These are phyloP conservation scores for Myodes glareolus DNA, from an alignment of 2,113 vertebrate genomes.

Conservation along the genomic window DNA sequence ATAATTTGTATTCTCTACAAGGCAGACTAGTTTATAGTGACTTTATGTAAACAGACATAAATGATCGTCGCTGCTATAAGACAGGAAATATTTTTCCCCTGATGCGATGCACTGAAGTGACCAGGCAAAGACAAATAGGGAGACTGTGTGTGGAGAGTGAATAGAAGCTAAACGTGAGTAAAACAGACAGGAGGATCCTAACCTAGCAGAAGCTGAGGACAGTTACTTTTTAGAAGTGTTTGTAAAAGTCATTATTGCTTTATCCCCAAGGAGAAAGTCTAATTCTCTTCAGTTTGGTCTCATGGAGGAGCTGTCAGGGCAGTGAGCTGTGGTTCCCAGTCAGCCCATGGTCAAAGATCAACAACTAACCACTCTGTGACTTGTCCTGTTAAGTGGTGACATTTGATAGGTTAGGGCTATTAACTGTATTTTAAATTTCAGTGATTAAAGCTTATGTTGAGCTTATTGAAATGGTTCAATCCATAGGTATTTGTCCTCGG, in stretches of 20 bases:
- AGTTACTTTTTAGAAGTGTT: background rate
- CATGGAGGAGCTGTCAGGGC: background rate
- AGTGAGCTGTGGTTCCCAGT: background rate
- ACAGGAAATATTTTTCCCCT: background rate
- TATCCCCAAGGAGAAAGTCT: background rate
- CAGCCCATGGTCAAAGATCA: background rate
- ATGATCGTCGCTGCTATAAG: too few species aligned
- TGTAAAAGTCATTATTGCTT: background rate
- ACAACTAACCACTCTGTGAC: background rate
- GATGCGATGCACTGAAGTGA: background rate
- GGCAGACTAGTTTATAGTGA: too few species aligned
- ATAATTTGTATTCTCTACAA: background rate
- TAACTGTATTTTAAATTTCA: background rate
- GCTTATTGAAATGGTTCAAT: background rate
- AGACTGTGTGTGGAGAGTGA: too few species aligned
- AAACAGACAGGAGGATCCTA: background rate
- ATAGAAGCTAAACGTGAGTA: background rate
- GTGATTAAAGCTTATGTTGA: background rate
- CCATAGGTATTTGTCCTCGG: background rate
- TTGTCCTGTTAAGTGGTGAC: too few species aligned
- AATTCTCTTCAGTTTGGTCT: background rate
- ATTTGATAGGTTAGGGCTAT: background rate
- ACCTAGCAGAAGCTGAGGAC: background rate
- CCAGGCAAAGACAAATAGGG: background rate
- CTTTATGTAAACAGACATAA: background rate